These are phyloP conservation scores for Allobates femoralis DNA, from an alignment of 2,797 vertebrate genomes.

Conservation along the genomic window DNA sequence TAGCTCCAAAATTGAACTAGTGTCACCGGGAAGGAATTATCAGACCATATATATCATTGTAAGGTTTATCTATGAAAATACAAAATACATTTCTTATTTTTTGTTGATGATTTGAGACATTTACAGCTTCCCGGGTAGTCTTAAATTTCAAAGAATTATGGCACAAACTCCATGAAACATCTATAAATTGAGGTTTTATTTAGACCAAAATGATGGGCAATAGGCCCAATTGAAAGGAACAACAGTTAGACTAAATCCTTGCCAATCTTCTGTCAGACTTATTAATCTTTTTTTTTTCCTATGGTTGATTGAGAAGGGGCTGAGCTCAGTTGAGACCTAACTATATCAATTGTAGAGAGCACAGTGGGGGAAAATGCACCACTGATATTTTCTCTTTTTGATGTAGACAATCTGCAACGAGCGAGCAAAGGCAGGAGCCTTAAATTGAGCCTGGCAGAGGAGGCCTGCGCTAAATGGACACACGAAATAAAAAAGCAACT, in stretches of 20 bases:
- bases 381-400: constrained; percentile 61
- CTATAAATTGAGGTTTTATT: constrained; percentile 37
- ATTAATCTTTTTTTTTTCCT: constrained; percentile 60
- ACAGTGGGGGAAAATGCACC: constrained; percentile 59
- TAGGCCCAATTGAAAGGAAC: constrained; percentile 39
- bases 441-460: constrained; percentile 45
- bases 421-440: constrained; percentile 45
- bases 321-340: constrained; percentile 61
- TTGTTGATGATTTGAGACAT: constrained; percentile 32
- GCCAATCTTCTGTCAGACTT: constrained; percentile 56
- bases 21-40: constrained; percentile 6
- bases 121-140: constrained; percentile 32
- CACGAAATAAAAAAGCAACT: constrained; percentile 37
- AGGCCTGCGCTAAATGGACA: constrained; percentile 40
- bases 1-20: constrained; percentile 1
- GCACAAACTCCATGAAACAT: constrained; percentile 34
- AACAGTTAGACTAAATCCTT: constrained; percentile 58
- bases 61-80: constrained; percentile 47
- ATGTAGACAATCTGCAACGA: constrained; percentile 61
- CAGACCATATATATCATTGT: constrained; percentile 14
- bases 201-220: constrained; percentile 49
- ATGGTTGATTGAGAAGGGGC: constrained; percentile 61
- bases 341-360: constrained; percentile 58
- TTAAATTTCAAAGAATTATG: constrained; percentile 41
- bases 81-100: constrained; percentile 21